Evolutionary conservation across 2,113 vertebrate genomes (phyloP), one percentile per base, ranked within the genome.

Genomic region (Pedionomus torquatus): DNA sequence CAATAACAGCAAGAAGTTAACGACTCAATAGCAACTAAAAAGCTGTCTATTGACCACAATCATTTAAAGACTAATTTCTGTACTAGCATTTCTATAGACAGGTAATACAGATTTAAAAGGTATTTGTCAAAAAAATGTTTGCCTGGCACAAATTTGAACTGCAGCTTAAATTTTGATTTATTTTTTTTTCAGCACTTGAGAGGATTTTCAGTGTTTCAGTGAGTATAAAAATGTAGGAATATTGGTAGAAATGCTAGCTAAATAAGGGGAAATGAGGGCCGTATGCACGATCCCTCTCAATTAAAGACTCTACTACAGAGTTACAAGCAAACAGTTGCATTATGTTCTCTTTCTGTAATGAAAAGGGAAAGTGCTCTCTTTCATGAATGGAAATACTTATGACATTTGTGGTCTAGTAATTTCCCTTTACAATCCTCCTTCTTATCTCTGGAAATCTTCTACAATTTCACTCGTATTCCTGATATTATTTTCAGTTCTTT

Each of bases 341-440:
- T 76, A 30, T 33, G 49, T 63, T 85, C 28, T 51, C 77, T 71
- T 94, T 70, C 26, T 33, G 46, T 57, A 76, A 91, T 52, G 61
- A 78, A 19, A 76, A 89, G 44, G 44, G 65, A 88, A 89, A 90
- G 31, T 26, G 23, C 78, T 93, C 84, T 84, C 78, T 91, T 91
- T 96, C 93, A 85, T 86, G 88, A 80, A 35, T 77, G 49, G 61
- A 75, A 83, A 83, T 44, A 39, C 70, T 95, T 70, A 77, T 83
- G 85, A 70, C 88, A 68, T 81, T 60, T 63, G 48, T 91, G 69
- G 55, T 87, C 7, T 8, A 60, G 64, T 90, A 77, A 86, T 87
- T 78, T 93, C 64, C 69, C 72, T 80, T 92, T 78, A 60, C 1
- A 17, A 44, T 74, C 76, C 81, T 71, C 54, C 37, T 66, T 89